phyloP scores from a whole-genome alignment of 2,888 invertebrate genomes.

The Eretmocerus hayati region DNA sequence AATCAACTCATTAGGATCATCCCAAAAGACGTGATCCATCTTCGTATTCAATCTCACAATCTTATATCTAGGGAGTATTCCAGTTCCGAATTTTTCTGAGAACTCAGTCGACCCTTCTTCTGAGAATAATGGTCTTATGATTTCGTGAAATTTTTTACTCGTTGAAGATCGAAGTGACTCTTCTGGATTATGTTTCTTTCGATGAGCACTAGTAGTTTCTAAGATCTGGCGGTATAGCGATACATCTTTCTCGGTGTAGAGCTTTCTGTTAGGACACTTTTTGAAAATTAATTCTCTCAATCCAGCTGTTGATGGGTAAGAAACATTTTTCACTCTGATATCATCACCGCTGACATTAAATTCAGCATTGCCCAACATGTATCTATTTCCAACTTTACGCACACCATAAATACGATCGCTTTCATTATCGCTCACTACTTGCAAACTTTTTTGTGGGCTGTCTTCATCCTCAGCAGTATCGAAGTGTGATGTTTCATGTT shows the following conservation, averaged over 20 bases:
- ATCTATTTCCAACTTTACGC: no score
- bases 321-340: no score
- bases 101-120: not conserved
- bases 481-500: no score
- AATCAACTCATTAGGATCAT: not conserved
- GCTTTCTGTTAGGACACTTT: not conserved
- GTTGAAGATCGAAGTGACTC: not conserved
- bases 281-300: no score
- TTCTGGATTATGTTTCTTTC: not conserved
- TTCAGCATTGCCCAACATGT: no score
- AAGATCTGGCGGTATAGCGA: not conserved
- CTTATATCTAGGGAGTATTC: not conserved
- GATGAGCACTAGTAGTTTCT: not conserved
- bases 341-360: no score
- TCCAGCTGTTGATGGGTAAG: no score
- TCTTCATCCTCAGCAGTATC: no score
- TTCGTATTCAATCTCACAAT: not conserved
- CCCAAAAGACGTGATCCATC: not conserved
- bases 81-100: no score
- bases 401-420: not conserved
- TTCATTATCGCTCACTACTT: no score
- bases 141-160: not conserved
- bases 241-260: not conserved
- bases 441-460: no score
- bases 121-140: not conserved